phyloP scores from a whole-genome alignment of 2,113 vertebrate genomes.

The Anguilla rostrata region DNA sequence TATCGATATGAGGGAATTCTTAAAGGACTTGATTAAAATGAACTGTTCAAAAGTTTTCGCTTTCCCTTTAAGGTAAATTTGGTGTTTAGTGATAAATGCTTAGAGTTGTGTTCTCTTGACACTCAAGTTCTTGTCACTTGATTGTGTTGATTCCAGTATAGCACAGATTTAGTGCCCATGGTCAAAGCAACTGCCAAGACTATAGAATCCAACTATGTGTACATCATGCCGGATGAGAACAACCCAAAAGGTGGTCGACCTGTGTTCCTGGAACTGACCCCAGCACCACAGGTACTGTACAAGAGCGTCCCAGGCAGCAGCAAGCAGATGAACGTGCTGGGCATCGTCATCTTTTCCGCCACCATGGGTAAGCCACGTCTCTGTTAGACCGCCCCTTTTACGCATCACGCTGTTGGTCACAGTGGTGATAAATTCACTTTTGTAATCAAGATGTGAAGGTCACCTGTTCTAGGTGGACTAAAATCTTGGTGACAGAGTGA shows the following conservation, averaged over 20 bases:
- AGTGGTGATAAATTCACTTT: not conserved
- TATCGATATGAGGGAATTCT: not conserved
- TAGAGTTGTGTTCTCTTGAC: not conserved
- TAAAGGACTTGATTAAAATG: not conserved
- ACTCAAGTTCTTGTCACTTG: not conserved
- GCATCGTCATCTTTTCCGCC: slow-evolving; percentile 88
- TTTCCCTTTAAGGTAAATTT: not conserved
- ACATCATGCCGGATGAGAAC: slow-evolving; percentile 72
- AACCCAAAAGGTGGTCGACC: slow-evolving; percentile 66
- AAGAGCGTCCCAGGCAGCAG: slow-evolving; percentile 78
- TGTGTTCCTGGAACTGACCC: slow-evolving; percentile 79
- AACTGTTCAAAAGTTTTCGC: not conserved
- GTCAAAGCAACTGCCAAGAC: slow-evolving; percentile 56
- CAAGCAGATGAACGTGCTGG: slow-evolving; percentile 87
- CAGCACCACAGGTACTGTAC: slow-evolving; percentile 75
- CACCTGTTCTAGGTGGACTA: too few relatives aligned
- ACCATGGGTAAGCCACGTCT: slow-evolving; percentile 75
- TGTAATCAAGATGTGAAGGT: not conserved
- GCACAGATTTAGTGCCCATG: slow-evolving; percentile 76
- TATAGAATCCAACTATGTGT: slow-evolving; percentile 72
- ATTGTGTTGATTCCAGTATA: slow-evolving; percentile 68
- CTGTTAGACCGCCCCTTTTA: not conserved
- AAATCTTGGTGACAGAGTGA: too few relatives aligned
- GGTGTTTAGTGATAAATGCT: not conserved
- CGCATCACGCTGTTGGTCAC: not conserved